Percentiles rank a stretch among this genome's conserved stretches.
phyloP scores from a whole-genome alignment of 2,797 vertebrate genomes.

The Coregonus ussuriensis region DNA sequence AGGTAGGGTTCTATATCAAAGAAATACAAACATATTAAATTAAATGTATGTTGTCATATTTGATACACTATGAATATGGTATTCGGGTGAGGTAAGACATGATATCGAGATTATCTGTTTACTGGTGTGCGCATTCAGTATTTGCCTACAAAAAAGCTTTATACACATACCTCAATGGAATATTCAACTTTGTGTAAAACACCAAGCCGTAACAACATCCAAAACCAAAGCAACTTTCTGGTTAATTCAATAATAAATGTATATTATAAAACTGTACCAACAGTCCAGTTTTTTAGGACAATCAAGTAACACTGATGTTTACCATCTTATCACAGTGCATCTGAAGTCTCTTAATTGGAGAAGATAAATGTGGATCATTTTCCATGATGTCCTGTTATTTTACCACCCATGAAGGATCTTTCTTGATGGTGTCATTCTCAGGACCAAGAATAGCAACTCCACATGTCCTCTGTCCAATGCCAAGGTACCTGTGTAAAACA shows the following conservation, averaged over 20 bases:
- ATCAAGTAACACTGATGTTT: no score
- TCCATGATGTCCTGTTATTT: conserved; percentile 62
- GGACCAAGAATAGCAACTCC: conserved; percentile 88
- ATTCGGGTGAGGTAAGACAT: not conserved
- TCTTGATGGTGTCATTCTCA: conserved; percentile 81
- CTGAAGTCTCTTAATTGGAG: not conserved
- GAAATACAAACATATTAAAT: not conserved
- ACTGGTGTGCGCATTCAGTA: not conserved
- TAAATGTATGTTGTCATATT: not conserved
- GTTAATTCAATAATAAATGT: no score
- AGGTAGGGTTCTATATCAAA: not conserved
- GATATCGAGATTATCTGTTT: not conserved
- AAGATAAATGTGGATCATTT: no score
- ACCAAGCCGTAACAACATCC: no score
- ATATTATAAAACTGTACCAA: no score
- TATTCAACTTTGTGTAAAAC: no score
- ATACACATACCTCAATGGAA: no score
- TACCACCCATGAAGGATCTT: conserved; percentile 91
- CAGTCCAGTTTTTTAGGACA: no score
- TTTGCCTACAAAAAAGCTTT: not conserved
- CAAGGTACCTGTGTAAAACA: conserved; percentile 81
- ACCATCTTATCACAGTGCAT: not conserved
- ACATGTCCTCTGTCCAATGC: conserved; percentile 77
- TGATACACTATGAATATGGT: not conserved
- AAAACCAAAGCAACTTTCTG: not conserved